Percentiles rank a stretch among this genome's conserved stretches.
Evolutionary conservation across 1,140 invertebrate genomes (phyloP).

Genomic region (Metaphire vulgaris): DNA sequence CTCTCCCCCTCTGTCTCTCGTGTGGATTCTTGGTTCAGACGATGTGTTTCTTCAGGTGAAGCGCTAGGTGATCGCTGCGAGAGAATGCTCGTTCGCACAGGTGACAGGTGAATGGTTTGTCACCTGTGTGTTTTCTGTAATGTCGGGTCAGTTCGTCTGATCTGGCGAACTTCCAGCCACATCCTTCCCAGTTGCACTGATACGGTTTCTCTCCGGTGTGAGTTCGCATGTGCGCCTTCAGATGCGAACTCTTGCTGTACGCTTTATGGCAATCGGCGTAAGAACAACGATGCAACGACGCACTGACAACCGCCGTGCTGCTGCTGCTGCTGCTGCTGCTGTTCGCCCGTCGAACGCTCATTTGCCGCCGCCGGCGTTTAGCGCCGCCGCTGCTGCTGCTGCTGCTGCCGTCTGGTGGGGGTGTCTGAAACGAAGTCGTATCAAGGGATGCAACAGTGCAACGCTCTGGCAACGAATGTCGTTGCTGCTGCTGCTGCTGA

Average conservation of each 20-base stretch:
- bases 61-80: conserved; percentile 86
- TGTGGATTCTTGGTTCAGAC: too few species aligned
- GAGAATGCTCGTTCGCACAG: conserved; percentile 88
- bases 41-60: conserved; percentile 94
- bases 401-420: too few species aligned
- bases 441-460: background rate
- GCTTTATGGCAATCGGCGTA: conserved; percentile 93
- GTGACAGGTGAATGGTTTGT: conserved; percentile 93
- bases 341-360: background rate
- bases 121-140: conserved; percentile 90
- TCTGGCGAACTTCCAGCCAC: conserved; percentile 81
- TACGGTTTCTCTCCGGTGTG: conserved; percentile 91
- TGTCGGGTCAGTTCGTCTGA: conserved; percentile 95
- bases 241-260: conserved; percentile 96
- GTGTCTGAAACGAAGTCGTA: background rate
- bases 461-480: background rate
- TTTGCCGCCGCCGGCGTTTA: background rate
- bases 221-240: conserved; percentile 95
- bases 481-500: too few species aligned
- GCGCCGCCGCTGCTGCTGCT: background rate
- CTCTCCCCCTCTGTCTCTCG: too few species aligned
- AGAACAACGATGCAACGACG: conserved; percentile 73
- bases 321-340: conserved; percentile 32
- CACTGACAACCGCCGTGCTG: conserved; percentile 65
- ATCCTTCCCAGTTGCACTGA: conserved; percentile 74